Base-by-base conservation (phyloP, 2,888 invertebrate species). In the Drosophila vallismaia region DNA sequence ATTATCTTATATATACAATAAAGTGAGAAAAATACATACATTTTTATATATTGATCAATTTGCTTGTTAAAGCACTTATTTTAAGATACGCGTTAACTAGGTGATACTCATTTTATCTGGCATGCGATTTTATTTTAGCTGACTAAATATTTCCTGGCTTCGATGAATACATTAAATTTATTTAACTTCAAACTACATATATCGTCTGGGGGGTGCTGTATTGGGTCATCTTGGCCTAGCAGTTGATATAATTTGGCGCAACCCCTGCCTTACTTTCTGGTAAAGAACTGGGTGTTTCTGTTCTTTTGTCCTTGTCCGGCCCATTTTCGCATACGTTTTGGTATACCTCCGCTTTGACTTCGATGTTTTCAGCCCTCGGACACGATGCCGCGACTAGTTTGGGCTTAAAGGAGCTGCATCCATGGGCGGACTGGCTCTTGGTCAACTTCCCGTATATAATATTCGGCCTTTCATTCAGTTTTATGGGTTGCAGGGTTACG, bases 391-490 rank as follows among this genome's bases (percentile, higher is more conserved):
- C 79, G 49, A 85, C 81, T 55, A 88, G 88, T 45, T 91, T 90
- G 14, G 91, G 91, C 53, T 90, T 91, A 45, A 91, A 91, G 3
- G 90, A 90, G 69, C 89, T 90, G 82, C 91, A 91, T 33, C 86
- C 84, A 7, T 76, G 79, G 60, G 82, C 78, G 45, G 82, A 73
- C 45, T 81, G 76, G n/a, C 85, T 81, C 64, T 91, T 91, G 62
- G 82, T 90, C 49, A 91, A 71, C 52, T 91, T 91, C 31, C 91
- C 91, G 49, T 91, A 92, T 63, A 92, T 90, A 26, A 91, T 90
- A 64, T 91, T 90, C 24, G 90, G 80, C 10, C 90, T 85, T 50
- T 91, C 91, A 67, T 90, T 91, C 59, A 92, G 81, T 84, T 91
- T 92, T 42, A 92, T 91, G 50, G 91, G 90, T 74, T 91, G 90